Percentiles rank a stretch among this genome's conserved stretches.
Conservation (phyloP, 2,888 invertebrate genomes). For the Machimus atricapillus region DNA sequence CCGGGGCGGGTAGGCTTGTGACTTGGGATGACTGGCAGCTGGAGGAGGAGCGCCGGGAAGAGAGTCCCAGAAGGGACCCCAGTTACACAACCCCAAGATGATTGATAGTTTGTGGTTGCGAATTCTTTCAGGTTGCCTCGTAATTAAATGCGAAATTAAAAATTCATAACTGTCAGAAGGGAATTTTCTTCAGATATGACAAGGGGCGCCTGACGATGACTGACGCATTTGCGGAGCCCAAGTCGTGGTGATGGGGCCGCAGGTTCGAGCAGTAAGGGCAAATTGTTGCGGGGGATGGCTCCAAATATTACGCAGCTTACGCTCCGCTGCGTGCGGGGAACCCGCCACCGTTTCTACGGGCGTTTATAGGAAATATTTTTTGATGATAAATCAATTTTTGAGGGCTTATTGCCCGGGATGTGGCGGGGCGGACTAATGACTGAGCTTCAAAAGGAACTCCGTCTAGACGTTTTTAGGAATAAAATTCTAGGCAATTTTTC, state of each 20-base stretch:
- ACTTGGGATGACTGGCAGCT: background rate
- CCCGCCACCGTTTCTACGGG: background rate
- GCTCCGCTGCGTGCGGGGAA: background rate
- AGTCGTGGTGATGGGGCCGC: background rate
- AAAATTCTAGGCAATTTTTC: background rate
- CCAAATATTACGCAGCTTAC: background rate
- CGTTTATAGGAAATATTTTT: background rate
- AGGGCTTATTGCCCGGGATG: background rate
- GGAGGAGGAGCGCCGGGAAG: background rate
- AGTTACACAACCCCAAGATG: constrained; percentile 41
- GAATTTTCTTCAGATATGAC: constrained; percentile 43
- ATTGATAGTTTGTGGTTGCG: constrained; percentile 42
- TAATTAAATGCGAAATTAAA: constrained; percentile 44
- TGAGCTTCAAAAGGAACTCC: background rate
- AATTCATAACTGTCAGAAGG: constrained; percentile 44
- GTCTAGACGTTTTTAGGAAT: background rate
- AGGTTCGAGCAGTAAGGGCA: background rate
- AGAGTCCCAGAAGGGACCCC: background rate
- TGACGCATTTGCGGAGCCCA: constrained; percentile 20
- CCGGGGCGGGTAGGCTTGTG: background rate
- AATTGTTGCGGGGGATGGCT: background rate
- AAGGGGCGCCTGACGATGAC: constrained; percentile 31
- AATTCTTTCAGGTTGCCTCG: constrained; percentile 26
- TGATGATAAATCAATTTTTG: constrained; percentile 16
- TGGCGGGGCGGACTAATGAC: background rate